Evolutionary conservation across 2,888 invertebrate genomes (phyloP), one percentile per base, ranked within the genome.

Genomic region (Callimorpha dominula): DNA sequence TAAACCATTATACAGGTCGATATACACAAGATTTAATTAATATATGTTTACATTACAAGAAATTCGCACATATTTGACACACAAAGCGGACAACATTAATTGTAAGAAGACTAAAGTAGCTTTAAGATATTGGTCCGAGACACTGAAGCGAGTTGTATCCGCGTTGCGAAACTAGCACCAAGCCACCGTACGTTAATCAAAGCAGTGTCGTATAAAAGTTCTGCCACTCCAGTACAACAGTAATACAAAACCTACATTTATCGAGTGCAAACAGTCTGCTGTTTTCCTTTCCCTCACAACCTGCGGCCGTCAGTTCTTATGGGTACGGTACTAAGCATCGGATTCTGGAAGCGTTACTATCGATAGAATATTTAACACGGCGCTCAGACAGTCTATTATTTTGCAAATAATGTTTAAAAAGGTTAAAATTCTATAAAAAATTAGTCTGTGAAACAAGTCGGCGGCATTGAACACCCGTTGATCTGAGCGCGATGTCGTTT

Each of bases 1-100:
- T 94, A 95, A 94, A 95, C 95, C 95, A 94, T 95, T 95, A 95
- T 93, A 95, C 93, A 94, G 94, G 94, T 95, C 89, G 94, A 94
- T 94, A 94, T 94, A 95, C 93, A 95, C 91, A 91, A 93, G 91
- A 90, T 91, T 94, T 91, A 91, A 91, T 93, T 83, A 91, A 91
- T 92, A 70, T 92, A 93, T 86, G 92, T 94, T 94, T 92, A 95
- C 92, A 92, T 93, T 92, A 93, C 90, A 92, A 92, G 92, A 93
- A 93, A 93, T 88, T 95, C 93, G 95, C 95, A 94, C 93, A 94
- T 93, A 94, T 95, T 95, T 95, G 95, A 95, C 95, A 95, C 95
- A 95, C 94, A 95, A 95, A 95, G 95, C 95, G 94, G 95, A 92
- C 90, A 91, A 91, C 90, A 93, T 90, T 93, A 93, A 85, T 89